phyloP scores from a whole-genome alignment of 2,888 invertebrate genomes.

The Ernsta delagoae region DNA sequence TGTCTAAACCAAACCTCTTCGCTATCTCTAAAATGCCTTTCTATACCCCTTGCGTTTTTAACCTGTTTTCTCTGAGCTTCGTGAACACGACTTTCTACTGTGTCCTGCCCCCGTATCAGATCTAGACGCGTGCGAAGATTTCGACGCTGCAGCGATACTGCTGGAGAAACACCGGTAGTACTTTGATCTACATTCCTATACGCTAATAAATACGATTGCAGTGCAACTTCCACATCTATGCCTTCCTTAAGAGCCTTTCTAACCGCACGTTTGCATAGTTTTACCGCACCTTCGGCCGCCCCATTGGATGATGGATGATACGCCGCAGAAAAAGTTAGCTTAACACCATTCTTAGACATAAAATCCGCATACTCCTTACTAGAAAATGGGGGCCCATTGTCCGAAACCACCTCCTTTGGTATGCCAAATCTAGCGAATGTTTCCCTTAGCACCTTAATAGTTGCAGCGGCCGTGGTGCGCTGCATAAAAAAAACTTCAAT shows the following conservation, averaged over 20 bases:
- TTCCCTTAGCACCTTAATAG: not conserved
- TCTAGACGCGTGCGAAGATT: not conserved
- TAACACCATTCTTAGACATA: not conserved
- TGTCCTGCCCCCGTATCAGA: not conserved
- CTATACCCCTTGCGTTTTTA: not conserved
- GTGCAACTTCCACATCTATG: not conserved
- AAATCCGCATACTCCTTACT: slow-evolving; percentile 3
- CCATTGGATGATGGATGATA: slow-evolving; percentile 7
- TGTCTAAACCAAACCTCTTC: slow-evolving; percentile 12
- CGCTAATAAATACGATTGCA: not conserved
- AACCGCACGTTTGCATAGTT: not conserved
- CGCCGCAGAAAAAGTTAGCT: not conserved
- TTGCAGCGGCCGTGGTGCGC: not conserved
- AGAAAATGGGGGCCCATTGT: slow-evolving; percentile 6
- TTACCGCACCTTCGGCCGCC: slow-evolving; percentile 4
- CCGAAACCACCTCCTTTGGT: slow-evolving; percentile 6
- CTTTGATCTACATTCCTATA: not conserved
- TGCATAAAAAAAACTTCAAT: not conserved
- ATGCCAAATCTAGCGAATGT: slow-evolving; percentile 6
- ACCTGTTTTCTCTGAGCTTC: not conserved
- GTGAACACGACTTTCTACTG: not conserved
- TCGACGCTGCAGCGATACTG: not conserved
- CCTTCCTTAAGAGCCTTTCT: not conserved
- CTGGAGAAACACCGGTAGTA: not conserved
- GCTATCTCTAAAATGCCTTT: not conserved